Evolutionary conservation across 2,113 vertebrate genomes (phyloP).

Genomic region (Charina bottae): DNA sequence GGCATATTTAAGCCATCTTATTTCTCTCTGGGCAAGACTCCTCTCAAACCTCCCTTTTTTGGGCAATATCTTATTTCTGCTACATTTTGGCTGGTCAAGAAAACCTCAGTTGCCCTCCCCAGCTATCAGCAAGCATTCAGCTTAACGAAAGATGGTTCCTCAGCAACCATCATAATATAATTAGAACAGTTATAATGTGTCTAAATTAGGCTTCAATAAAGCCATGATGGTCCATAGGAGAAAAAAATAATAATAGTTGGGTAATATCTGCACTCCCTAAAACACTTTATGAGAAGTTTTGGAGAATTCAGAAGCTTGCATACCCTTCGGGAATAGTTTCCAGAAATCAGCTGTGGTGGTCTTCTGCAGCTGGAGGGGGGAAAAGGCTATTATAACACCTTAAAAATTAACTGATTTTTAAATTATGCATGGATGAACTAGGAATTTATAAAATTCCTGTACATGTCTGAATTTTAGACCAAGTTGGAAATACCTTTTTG

Average conservation of each 20-base stretch:
- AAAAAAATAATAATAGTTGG: background rate
- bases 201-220: background rate
- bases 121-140: background rate
- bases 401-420: background rate
- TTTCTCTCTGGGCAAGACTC: background rate
- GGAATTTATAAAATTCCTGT: background rate
- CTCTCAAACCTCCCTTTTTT: background rate
- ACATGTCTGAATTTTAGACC: background rate
- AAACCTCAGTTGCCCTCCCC: background rate
- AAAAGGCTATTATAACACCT: background rate
- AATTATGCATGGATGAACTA: background rate
- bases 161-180: constrained; percentile 6
- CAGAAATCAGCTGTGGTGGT: background rate
- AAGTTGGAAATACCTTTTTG: background rate
- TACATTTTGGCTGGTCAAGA: background rate
- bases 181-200: background rate
- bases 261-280: background rate
- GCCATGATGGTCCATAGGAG: background rate
- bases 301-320: background rate
- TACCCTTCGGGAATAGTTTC: background rate
- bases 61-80: background rate
- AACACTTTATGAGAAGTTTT: background rate
- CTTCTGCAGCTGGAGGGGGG: background rate
- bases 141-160: background rate
- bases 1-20: background rate